These are phyloP conservation scores for Adelosebastes latens DNA, from an alignment of 2,797 vertebrate genomes.

Conservation along the genomic window DNA sequence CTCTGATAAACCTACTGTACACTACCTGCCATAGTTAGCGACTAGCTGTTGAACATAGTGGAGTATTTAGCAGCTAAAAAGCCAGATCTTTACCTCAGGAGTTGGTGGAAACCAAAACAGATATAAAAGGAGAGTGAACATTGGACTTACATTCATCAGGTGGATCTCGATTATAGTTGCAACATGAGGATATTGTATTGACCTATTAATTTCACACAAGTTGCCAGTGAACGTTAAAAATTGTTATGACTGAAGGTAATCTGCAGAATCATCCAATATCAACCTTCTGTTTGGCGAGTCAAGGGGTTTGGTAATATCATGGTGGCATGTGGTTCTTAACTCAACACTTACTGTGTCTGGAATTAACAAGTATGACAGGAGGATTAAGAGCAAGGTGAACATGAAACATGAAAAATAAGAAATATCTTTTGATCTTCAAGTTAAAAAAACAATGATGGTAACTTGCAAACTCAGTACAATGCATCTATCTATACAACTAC, in stretches of 20 bases:
- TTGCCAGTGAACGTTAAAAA: neutral
- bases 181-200: neutral
- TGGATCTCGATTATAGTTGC: neutral
- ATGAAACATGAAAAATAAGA: neutral
- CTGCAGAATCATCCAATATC: neutral
- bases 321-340: neutral
- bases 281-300: neutral
- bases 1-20: neutral
- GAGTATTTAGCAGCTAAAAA: neutral
- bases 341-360: neutral
- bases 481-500: slow-evolving; percentile 47
- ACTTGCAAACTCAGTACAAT: slow-evolving; percentile 12
- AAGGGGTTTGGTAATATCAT: neutral
- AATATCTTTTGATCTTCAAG: slow-evolving; percentile 17
- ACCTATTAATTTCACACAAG: neutral
- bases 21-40: neutral
- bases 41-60: neutral
- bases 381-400: slow-evolving; percentile 24
- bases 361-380: neutral
- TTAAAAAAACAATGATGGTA: slow-evolving; percentile 26
- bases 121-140: neutral
- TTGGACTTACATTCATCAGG: neutral
- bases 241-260: neutral
- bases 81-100: neutral
- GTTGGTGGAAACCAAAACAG: neutral